These are phyloP conservation scores for Bambusicola thoracicus DNA, from an alignment of 2,113 vertebrate species.

Conservation along the genomic window DNA sequence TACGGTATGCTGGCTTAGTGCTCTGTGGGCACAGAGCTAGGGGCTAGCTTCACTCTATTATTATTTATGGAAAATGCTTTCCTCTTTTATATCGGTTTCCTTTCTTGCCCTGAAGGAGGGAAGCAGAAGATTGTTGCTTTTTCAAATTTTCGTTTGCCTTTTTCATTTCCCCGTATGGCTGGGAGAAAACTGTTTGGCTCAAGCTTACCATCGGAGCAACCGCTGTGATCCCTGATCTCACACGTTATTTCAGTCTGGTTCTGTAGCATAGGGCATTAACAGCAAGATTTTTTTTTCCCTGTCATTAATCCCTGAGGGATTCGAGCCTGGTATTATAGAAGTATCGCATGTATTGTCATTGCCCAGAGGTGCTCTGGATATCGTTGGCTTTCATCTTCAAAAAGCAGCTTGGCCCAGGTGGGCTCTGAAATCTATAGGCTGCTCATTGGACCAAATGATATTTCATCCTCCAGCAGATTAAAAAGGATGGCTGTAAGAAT, in stretches of 20 bases:
- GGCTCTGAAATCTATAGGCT: slow-evolving; percentile 52
- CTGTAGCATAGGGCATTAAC: neutral
- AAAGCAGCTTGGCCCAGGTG: slow-evolving; percentile 48
- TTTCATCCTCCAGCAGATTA: slow-evolving; percentile 53
- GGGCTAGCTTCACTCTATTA: neutral
- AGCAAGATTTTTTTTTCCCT: slow-evolving; percentile 11
- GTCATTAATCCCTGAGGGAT: slow-evolving; percentile 60
- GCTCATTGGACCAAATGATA: slow-evolving; percentile 61
- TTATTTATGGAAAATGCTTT: neutral
- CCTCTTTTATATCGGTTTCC: slow-evolving; percentile 1
- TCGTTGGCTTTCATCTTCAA: slow-evolving; percentile 64
- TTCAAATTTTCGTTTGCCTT: slow-evolving; percentile 48
- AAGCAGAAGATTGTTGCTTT: slow-evolving; percentile 13
- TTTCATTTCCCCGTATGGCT: slow-evolving; percentile 7
- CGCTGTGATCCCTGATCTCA: slow-evolving; percentile 10
- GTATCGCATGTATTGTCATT: slow-evolving; percentile 48
- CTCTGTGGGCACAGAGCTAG: neutral
- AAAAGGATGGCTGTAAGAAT: slow-evolving; percentile 44
- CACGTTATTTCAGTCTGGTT: neutral
- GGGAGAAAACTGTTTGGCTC: slow-evolving; percentile 19
- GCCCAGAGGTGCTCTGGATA: slow-evolving; percentile 27
- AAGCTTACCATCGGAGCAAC: neutral
- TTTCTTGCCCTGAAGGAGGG: neutral
- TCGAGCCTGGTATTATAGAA: slow-evolving; percentile 45
- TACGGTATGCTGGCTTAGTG: neutral